Conservation (phyloP, 1,140 invertebrate genomes). For the Tribolium madens region DNA sequence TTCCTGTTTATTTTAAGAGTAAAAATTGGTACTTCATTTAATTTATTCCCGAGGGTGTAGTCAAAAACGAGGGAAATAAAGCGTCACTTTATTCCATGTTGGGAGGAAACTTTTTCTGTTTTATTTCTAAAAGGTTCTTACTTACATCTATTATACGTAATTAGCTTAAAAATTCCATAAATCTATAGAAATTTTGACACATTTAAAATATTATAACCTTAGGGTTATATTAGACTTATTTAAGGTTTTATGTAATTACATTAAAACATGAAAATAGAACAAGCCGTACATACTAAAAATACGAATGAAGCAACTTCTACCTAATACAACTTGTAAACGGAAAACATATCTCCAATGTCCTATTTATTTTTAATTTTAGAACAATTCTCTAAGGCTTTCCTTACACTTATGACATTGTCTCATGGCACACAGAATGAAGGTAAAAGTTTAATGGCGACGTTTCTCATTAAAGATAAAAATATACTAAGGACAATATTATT, state of each 20-base stretch:
- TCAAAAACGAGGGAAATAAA: too few relatives aligned
- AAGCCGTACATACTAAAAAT: constrained; percentile 12
- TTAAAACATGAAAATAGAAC: constrained; percentile 31
- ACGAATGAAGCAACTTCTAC: constrained; percentile 13
- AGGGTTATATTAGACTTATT: background rate
- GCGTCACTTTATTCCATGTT: too few relatives aligned
- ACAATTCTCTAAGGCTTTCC: background rate
- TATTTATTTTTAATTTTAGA: background rate
- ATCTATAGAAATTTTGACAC: too few relatives aligned
- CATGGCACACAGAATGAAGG: constrained; percentile 11
- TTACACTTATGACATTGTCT: background rate
- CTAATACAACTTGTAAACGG: constrained; percentile 11
- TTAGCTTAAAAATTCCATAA: too few relatives aligned
- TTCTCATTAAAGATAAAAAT: constrained; percentile 36
- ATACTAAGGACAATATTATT: constrained; percentile 44
- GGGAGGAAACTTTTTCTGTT: too few relatives aligned
- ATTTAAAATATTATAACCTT: too few relatives aligned
- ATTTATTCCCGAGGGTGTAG: too few relatives aligned
- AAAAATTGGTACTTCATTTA: too few relatives aligned
- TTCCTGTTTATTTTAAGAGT: too few relatives aligned
- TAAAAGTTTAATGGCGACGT: constrained; percentile 6
- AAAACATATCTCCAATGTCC: background rate
- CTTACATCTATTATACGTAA: too few relatives aligned
- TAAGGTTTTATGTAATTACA: constrained; percentile 19
- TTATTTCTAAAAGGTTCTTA: too few relatives aligned